Evolutionary conservation across 1,140 invertebrate species (phyloP).

Genomic region (Anoplolepis gracilipes): DNA sequence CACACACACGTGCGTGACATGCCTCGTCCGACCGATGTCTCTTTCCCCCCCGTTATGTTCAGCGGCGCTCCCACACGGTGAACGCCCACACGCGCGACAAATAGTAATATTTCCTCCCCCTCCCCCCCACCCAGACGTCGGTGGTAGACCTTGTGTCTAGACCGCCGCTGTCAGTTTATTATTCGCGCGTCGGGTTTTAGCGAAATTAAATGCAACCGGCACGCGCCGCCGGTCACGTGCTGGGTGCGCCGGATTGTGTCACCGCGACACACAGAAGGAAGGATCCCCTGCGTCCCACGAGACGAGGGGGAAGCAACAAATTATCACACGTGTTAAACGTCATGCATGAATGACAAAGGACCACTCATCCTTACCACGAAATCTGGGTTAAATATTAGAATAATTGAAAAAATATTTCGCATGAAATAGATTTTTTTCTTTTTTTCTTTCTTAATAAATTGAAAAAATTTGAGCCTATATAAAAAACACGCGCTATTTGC

Average conservation of each 20-base stretch:
- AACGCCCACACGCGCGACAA: slow-evolving; percentile 70
- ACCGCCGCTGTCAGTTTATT: slow-evolving; percentile 67
- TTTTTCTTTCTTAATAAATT: no score
- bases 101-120: slow-evolving; percentile 66
- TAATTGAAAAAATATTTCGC: background rate
- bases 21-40: slow-evolving; percentile 58
- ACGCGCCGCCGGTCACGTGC: slow-evolving; percentile 24
- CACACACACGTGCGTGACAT: slow-evolving; percentile 49
- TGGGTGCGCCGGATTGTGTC: slow-evolving; percentile 59
- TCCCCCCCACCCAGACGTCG: slow-evolving; percentile 9
- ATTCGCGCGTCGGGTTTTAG: slow-evolving; percentile 71
- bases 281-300: slow-evolving; percentile 16
- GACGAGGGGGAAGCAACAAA: background rate
- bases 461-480: no score
- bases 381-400: background rate
- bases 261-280: slow-evolving; percentile 3
- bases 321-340: background rate
- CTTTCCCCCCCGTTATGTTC: slow-evolving; percentile 66
- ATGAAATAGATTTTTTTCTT: no score
- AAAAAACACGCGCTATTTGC: no score
- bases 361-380: background rate
- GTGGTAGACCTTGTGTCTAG: slow-evolving; percentile 67
- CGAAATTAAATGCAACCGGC: slow-evolving; percentile 69
- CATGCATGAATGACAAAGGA: background rate
- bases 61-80: slow-evolving; percentile 75